Percentiles rank a stretch among this genome's conserved stretches.
These are phyloP conservation scores for Drosophila tropicalis DNA, from an alignment of 1,140 invertebrate genomes.

Conservation along the genomic window DNA sequence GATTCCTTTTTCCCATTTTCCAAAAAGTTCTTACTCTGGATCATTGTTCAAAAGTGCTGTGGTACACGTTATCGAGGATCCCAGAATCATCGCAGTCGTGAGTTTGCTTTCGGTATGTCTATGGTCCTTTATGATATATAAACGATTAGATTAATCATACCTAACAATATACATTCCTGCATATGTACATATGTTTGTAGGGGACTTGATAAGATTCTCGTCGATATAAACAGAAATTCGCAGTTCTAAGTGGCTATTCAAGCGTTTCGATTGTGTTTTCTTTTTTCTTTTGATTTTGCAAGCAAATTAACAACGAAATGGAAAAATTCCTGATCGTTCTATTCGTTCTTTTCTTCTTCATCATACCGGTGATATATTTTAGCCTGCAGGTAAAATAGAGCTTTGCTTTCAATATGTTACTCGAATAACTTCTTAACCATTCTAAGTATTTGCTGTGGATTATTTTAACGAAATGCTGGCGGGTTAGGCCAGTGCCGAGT, in stretches of 20 bases:
- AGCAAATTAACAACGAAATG: not conserved
- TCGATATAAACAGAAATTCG: not conserved
- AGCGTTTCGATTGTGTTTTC: constrained; percentile 11
- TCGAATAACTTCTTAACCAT: not conserved
- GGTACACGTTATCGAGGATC: constrained; percentile 18
- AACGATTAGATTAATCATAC: too few species aligned
- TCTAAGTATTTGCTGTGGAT: constrained; percentile 33
- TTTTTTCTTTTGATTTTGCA: not conserved
- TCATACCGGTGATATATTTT: not conserved
- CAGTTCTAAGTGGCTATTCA: constrained; percentile 12
- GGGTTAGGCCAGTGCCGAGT: not conserved
- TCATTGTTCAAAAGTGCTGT: constrained; percentile 49
- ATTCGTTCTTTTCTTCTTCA: not conserved
- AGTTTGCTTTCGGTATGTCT: constrained; percentile 33
- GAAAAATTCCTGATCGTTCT: not conserved
- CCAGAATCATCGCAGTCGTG: not conserved
- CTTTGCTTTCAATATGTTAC: not conserved
- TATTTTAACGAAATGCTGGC: constrained; percentile 22
- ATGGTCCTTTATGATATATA: not conserved
- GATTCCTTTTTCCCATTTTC: not conserved
- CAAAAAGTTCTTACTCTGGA: constrained; percentile 55
- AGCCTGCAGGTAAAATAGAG: not conserved
- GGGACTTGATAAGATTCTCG: constrained; percentile 30
- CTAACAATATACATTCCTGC: too few species aligned
- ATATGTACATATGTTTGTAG: constrained; percentile 3